A percentile compares a stretch with the other conserved stretches of the same genome.
phyloP scores from a whole-genome alignment of 2,797 vertebrate genomes.

The Anisognathus igniventris region DNA sequence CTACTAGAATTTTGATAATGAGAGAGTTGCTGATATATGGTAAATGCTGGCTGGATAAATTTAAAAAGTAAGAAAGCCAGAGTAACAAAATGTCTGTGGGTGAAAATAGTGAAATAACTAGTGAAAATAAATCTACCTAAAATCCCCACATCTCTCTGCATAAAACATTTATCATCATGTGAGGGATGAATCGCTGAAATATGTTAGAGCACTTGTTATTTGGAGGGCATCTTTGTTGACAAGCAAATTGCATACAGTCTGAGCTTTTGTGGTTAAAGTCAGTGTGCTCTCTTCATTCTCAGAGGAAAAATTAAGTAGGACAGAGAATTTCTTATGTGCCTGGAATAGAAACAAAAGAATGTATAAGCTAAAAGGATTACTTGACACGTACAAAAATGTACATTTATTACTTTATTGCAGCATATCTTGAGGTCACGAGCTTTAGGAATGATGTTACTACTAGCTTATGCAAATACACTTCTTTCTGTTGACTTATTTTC shows the following conservation, averaged over 20 bases:
- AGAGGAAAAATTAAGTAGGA: background rate
- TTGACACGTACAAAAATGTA: background rate
- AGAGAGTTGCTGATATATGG: background rate
- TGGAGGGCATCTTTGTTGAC: slow-evolving; percentile 21
- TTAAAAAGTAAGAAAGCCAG: background rate
- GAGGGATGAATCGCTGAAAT: slow-evolving; percentile 1
- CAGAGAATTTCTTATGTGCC: background rate
- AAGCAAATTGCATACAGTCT: background rate
- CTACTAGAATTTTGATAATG: background rate
- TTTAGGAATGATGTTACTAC: background rate
- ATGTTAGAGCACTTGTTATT: background rate
- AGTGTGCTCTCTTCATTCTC: slow-evolving; percentile 9
- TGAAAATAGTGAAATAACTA: background rate
- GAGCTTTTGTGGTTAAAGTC: background rate
- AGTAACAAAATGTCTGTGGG: background rate
- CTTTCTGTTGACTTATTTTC: background rate
- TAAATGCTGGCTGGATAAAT: background rate
- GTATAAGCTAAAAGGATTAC: background rate
- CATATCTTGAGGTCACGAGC: background rate
- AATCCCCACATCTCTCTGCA: background rate
- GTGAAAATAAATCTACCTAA: background rate
- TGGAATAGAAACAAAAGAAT: background rate
- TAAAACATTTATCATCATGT: background rate
- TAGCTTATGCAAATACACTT: background rate
- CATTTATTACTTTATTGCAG: background rate